Conservation (phyloP, 2,113 vertebrate species). For the Anas platyrhynchos region DNA sequence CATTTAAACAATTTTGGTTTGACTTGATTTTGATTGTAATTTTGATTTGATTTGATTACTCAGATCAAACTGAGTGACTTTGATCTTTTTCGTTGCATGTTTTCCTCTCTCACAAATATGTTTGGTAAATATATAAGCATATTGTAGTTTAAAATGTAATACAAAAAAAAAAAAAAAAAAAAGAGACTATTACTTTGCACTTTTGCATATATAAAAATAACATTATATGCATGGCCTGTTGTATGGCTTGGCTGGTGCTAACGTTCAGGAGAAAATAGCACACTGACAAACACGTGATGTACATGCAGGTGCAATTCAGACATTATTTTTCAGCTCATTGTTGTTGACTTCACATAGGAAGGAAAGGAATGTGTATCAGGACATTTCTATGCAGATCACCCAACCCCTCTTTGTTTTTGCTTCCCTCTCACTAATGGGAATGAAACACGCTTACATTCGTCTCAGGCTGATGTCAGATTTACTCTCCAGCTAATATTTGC, state of each 20-base stretch:
- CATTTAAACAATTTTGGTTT: not conserved
- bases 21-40: not conserved
- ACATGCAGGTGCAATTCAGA: not conserved
- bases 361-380: not conserved
- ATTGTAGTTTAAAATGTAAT: not conserved
- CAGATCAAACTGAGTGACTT: not conserved
- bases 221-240: not conserved
- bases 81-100: not conserved
- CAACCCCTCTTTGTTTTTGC: not conserved
- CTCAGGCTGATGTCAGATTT: not conserved
- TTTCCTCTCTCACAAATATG: not conserved
- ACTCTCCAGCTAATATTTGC: not conserved
- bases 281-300: not conserved
- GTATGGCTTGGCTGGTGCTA: not conserved
- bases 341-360: not conserved
- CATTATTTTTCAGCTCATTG: not conserved
- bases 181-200: not conserved
- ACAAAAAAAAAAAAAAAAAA: not conserved
- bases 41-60: not conserved
- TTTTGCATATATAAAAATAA: not conserved
- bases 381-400: not conserved
- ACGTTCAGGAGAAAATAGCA: not conserved
- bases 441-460: not conserved
- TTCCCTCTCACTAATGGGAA: not conserved
- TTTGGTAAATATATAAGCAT: not conserved